A percentile compares a stretch with the other conserved stretches of the same genome.
phyloP scores from a whole-genome alignment of 1,140 invertebrate species.

The Cecropterus lyciades region DNA sequence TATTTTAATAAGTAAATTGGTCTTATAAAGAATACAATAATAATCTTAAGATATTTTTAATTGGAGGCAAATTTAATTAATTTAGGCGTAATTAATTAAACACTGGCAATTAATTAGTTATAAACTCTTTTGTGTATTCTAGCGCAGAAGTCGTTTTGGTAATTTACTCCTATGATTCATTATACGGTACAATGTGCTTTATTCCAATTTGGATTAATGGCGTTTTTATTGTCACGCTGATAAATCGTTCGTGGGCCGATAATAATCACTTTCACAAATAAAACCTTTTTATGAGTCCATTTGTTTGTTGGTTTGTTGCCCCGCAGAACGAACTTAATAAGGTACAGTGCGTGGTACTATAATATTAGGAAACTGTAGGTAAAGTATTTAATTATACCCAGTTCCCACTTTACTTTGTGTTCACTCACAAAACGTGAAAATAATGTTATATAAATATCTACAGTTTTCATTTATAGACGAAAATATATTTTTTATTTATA shows the following conservation, averaged over 20 bases:
- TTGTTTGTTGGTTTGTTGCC: conserved; percentile 12
- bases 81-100: too few species aligned
- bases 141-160: not conserved
- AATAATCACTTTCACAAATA: conserved; percentile 39
- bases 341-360: not conserved
- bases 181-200: conserved; percentile 34
- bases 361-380: not conserved
- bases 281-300: conserved; percentile 31
- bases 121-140: too few species aligned
- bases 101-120: too few species aligned
- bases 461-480: too few species aligned
- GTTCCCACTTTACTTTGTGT: not conserved
- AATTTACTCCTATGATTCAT: not conserved
- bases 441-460: too few species aligned
- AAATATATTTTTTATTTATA: too few species aligned
- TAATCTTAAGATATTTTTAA: too few species aligned
- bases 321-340: conserved; percentile 10
- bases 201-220: conserved; percentile 39
- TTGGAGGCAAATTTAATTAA: too few species aligned
- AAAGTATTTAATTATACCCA: not conserved
- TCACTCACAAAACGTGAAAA: not conserved
- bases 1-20: too few species aligned
- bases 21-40: too few species aligned
- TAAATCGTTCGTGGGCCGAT: conserved; percentile 34
- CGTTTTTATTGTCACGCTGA: conserved; percentile 45